These are phyloP conservation scores for Orcinus orca DNA, from an alignment of 2,113 vertebrate species.

Conservation along the genomic window DNA sequence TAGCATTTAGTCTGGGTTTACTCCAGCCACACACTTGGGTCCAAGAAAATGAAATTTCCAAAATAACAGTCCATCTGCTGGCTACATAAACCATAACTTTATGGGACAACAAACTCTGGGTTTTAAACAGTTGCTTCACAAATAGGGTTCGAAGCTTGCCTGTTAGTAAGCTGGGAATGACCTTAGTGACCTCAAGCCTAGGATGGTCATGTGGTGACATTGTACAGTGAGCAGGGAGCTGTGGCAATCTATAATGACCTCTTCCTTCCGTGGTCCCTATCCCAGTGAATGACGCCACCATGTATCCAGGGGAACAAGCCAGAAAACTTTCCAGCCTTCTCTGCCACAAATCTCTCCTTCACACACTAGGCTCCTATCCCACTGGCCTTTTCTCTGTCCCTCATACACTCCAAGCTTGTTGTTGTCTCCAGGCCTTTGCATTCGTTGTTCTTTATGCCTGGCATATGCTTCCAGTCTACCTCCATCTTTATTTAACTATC, in stretches of 20 bases:
- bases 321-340: neutral
- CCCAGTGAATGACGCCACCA: neutral
- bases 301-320: neutral
- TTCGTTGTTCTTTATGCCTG: neutral
- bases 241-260: neutral
- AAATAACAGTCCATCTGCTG: neutral
- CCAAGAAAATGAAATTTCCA: slow-evolving; percentile 17
- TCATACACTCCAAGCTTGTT: neutral
- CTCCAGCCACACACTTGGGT: neutral
- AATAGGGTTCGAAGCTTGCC: neutral
- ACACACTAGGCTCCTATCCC: neutral
- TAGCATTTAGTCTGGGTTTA: neutral
- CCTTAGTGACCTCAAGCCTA: neutral
- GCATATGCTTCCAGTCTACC: neutral
- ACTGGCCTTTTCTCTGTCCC: neutral
- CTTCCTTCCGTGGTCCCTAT: neutral
- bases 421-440: neutral
- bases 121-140: neutral
- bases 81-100: neutral
- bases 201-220: neutral
- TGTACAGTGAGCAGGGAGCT: neutral
- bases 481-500: neutral
- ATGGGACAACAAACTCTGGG: neutral
- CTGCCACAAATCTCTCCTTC: neutral
- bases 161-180: neutral